Conservation (phyloP, 1,140 invertebrate genomes). For the Triops longicaudatus region DNA sequence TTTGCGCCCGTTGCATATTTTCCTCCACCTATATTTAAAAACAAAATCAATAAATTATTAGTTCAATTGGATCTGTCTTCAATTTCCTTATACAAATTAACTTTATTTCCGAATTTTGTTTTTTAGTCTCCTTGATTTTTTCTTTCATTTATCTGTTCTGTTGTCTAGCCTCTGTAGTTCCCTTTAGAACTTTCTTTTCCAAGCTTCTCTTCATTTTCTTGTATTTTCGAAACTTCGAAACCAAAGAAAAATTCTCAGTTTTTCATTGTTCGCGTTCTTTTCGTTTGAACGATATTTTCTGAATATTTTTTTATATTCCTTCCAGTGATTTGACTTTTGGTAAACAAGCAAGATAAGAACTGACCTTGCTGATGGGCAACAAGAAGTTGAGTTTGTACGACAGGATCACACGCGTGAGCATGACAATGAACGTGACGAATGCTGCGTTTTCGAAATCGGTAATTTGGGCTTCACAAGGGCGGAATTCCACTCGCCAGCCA, state of each 20-base stretch:
- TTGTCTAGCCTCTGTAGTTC: too few species aligned
- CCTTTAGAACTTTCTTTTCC: too few species aligned
- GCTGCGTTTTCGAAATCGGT: constrained; percentile 99
- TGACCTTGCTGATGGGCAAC: constrained; percentile 92
- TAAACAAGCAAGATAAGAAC: constrained; percentile 20
- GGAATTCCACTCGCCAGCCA: constrained; percentile 98
- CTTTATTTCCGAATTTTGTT: too few species aligned
- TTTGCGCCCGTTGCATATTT: constrained; percentile 93
- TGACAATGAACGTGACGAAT: constrained; percentile 94
- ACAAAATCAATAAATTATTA: not conserved
- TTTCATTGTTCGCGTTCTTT: too few species aligned
- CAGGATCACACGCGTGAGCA: constrained; percentile 92
- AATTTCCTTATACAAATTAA: not conserved
- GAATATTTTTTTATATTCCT: too few species aligned
- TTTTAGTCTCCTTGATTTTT: too few species aligned
- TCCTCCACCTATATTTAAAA: constrained; percentile 72
- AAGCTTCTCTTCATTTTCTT: too few species aligned
- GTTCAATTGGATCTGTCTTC: not conserved
- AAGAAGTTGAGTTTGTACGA: constrained; percentile 94
- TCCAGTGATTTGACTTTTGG: too few species aligned
- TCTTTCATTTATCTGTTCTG: too few species aligned
- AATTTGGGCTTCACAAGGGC: constrained; percentile 95
- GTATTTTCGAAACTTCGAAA: too few species aligned
- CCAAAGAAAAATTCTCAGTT: too few species aligned
- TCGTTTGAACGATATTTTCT: too few species aligned